Conservation (phyloP, 2,797 vertebrate species). For the Micromesistius poutassou region DNA sequence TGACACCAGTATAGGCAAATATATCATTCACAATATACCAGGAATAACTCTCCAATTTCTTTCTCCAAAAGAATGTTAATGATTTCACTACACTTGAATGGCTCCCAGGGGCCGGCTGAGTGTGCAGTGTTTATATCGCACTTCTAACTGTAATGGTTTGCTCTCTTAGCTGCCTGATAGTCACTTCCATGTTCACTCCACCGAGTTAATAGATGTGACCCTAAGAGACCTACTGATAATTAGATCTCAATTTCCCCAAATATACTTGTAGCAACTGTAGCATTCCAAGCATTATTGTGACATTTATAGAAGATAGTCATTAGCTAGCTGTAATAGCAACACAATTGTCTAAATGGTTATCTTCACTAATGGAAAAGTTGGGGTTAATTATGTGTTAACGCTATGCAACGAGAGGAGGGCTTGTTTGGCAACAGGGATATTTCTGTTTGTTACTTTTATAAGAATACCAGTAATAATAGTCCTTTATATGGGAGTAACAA, state of each 20-base stretch:
- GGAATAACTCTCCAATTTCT: conserved; percentile 63
- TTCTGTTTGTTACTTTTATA: not conserved
- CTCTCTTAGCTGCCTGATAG: conserved; percentile 53
- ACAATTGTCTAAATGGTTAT: conserved; percentile 58
- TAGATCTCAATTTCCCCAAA: conserved; percentile 32
- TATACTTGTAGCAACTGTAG: conserved; percentile 43
- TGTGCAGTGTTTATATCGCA: conserved; percentile 65
- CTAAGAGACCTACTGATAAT: conserved; percentile 35
- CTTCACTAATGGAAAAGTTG: conserved; percentile 50
- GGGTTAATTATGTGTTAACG: conserved; percentile 48
- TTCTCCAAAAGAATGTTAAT: conserved; percentile 59
- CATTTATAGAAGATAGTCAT: conserved; percentile 47
- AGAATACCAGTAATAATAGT: not conserved
- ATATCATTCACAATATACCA: conserved; percentile 56
- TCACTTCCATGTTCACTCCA: conserved; percentile 39
- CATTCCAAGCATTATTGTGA: conserved; percentile 37
- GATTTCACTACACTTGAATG: conserved; percentile 54
- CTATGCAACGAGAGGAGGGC: conserved; percentile 29
- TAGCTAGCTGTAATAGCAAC: conserved; percentile 48
- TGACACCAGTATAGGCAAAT: conserved; percentile 55
- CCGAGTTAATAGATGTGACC: conserved; percentile 46
- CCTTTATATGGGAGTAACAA: not conserved
- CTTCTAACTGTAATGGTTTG: conserved; percentile 49
- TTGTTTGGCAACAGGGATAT: not conserved
- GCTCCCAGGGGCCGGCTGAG: conserved; percentile 30